Conservation (phyloP, 2,797 vertebrate species). For the Sebastiscus albofasciatus region DNA sequence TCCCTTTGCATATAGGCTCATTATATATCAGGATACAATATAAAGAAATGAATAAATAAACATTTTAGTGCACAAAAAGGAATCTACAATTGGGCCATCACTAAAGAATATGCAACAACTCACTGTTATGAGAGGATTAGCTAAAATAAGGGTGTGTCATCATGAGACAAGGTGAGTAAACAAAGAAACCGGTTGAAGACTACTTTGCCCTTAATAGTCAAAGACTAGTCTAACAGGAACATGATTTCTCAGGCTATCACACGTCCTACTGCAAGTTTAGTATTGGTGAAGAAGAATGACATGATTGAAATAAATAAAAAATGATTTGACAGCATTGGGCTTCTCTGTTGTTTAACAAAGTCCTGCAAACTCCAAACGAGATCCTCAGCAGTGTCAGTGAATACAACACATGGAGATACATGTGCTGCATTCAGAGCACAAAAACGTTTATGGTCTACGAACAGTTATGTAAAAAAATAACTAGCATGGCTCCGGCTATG, state of each 20-base stretch:
- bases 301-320: neutral
- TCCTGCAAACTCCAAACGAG: neutral
- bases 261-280: neutral
- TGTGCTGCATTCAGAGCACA: neutral
- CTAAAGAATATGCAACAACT: neutral
- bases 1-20: neutral
- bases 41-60: neutral
- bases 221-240: conserved; percentile 19
- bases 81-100: neutral
- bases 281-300: neutral
- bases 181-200: neutral
- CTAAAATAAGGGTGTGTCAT: conserved; percentile 16
- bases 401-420: neutral
- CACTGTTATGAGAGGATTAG: neutral
- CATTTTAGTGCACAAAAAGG: neutral
- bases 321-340: neutral
- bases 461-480: neutral
- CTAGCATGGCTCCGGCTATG: neutral
- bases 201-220: neutral
- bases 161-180: neutral
- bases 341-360: neutral
- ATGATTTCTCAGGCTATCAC: neutral
- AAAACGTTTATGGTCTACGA: neutral
- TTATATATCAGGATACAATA: neutral
- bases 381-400: neutral